Conservation (phyloP, 2,888 invertebrate genomes). For the Rutpela maculata region DNA sequence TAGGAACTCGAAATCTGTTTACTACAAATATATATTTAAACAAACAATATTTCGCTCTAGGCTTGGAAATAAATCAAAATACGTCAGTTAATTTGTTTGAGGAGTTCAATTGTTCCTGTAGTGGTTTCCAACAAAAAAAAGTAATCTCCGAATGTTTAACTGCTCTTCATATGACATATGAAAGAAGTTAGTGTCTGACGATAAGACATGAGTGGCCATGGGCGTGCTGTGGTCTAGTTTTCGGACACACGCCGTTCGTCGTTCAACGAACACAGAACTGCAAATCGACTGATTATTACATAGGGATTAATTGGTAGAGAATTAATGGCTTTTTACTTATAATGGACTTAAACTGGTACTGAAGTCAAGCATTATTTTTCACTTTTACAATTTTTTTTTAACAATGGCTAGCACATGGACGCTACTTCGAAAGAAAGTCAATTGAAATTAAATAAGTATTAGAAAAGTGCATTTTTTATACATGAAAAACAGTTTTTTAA, state of each 20-base stretch:
- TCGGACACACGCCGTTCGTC: not conserved
- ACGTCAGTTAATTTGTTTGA: conserved; percentile 23
- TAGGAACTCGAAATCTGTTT: not conserved
- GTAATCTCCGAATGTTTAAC: conserved; percentile 1
- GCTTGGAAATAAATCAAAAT: conserved; percentile 9
- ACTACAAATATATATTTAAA: not conserved
- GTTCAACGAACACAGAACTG: not conserved
- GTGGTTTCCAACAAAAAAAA: conserved; percentile 12
- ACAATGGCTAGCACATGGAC: too few species aligned
- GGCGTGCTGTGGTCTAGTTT: conserved; percentile 2
- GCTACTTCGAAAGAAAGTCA: too few species aligned
- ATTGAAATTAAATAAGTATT: too few species aligned
- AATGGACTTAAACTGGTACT: too few species aligned
- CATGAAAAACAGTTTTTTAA: too few species aligned
- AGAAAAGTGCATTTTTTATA: too few species aligned
- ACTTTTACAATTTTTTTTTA: too few species aligned
- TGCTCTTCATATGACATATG: conserved; percentile 23
- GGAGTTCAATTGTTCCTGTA: conserved; percentile 27
- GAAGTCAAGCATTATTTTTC: too few species aligned
- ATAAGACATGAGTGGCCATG: conserved; percentile 9
- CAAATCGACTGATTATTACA: not conserved
- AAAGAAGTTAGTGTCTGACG: conserved; percentile 18
- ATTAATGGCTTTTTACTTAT: too few species aligned
- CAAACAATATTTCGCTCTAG: conserved; percentile 18
- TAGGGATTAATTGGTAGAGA: too few species aligned